A percentile compares a stretch with the other conserved stretches of the same genome.
phyloP scores from a whole-genome alignment of 1,140 invertebrate species.

The Nautilus pompilius region DNA sequence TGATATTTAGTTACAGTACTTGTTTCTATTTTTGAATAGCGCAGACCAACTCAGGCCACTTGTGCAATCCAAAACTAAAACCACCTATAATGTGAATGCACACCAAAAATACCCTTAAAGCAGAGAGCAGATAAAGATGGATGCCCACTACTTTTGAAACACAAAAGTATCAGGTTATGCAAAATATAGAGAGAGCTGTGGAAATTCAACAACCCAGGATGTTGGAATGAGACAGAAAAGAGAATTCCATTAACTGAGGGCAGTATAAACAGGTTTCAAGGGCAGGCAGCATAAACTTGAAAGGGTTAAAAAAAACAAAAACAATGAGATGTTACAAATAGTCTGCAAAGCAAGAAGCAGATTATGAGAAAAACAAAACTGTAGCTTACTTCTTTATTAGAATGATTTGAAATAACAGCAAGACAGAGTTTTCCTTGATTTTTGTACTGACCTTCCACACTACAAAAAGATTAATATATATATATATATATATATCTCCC shows the following conservation, averaged over 20 bases:
- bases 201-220: not conserved
- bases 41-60: too few relatives aligned
- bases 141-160: too few relatives aligned
- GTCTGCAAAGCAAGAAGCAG: not conserved
- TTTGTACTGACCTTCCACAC: conserved; percentile 49
- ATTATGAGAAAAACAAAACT: not conserved
- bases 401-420: conserved; percentile 49
- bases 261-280: not conserved
- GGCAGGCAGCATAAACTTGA: not conserved
- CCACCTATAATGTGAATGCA: too few relatives aligned
- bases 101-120: too few relatives aligned
- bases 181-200: too few relatives aligned
- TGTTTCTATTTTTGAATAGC: too few relatives aligned
- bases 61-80: too few relatives aligned
- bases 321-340: not conserved
- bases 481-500: not conserved
- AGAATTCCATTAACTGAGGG: not conserved
- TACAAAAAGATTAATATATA: conserved; percentile 24
- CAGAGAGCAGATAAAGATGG: too few relatives aligned
- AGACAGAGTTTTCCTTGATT: conserved; percentile 55
- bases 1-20: too few relatives aligned
- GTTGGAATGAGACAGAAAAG: not conserved
- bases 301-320: not conserved
- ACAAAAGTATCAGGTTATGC: too few relatives aligned
- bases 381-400: conserved; percentile 40